Conservation (phyloP, 2,888 invertebrate species). For the Poecilobothrus nobilitatus region DNA sequence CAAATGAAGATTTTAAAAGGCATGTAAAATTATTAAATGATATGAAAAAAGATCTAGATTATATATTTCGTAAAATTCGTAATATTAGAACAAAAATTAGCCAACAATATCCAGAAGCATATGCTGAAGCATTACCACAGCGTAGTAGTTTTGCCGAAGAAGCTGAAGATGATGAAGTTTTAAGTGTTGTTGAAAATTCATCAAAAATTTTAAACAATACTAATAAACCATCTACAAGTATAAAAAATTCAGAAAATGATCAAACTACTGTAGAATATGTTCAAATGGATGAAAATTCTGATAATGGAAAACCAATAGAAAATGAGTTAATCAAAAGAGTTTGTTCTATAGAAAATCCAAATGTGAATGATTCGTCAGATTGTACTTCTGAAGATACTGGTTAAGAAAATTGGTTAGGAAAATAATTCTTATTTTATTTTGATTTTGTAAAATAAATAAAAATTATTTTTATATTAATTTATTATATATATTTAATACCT, state of each 20-base stretch:
- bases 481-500: no score
- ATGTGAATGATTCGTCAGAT: constrained; percentile 58
- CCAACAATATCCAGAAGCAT: constrained; percentile 61
- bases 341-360: constrained; percentile 56
- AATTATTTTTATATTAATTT: no score
- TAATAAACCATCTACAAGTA: neutral
- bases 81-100: constrained; percentile 70
- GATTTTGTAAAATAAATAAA: no score
- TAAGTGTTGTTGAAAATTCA: constrained; percentile 29
- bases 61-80: constrained; percentile 86
- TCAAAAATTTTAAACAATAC: neutral
- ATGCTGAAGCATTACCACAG: constrained; percentile 50
- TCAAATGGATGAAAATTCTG: constrained; percentile 43
- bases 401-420: constrained; percentile 26
- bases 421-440: neutral
- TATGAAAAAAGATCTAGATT: constrained; percentile 91
- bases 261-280: constrained; percentile 41
- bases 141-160: constrained; percentile 45
- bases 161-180: constrained; percentile 42
- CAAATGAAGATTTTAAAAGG: constrained; percentile 80
- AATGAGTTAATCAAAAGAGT: constrained; percentile 41
- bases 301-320: constrained; percentile 41
- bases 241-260: constrained; percentile 17
- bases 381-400: constrained; percentile 53
- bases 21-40: constrained; percentile 79